Conservation (phyloP, 35 echinoderm and acorn worm species). For the Anneissia japonica region DNA sequence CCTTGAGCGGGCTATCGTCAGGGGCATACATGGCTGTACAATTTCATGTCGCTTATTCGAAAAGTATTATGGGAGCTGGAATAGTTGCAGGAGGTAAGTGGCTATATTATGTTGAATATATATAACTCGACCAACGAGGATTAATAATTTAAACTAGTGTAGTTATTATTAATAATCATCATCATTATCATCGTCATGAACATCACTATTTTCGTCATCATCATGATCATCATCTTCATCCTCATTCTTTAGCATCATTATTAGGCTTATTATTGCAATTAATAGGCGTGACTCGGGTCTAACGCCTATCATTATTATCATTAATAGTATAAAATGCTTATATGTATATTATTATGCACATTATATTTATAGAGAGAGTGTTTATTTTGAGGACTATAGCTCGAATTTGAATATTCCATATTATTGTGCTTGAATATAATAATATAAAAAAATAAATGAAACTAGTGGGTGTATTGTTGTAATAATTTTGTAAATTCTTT, state of each 20-base stretch:
- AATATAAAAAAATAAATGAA: too few species aligned
- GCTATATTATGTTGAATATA: background rate
- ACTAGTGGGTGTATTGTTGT: too few species aligned
- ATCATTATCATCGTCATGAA: conserved; percentile 32
- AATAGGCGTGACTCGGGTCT: too few species aligned
- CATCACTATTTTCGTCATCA: conserved; percentile 23
- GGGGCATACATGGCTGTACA: conserved; percentile 80
- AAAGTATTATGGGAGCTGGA: conserved; percentile 71
- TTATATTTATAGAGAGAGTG: background rate
- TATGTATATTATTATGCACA: conserved; percentile 6
- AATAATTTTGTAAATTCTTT: too few species aligned
- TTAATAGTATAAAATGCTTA: conserved; percentile 13
- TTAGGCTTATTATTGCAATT: conserved; percentile 7
- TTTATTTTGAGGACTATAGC: background rate
- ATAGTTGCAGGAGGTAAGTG: conserved; percentile 66
- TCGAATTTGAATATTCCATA: conserved; percentile 1
- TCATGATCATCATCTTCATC: conserved; percentile 38
- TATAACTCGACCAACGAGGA: background rate
- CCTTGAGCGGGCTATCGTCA: conserved; percentile 67
- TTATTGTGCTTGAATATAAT: conserved; percentile 10
- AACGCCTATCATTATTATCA: conserved; percentile 29
- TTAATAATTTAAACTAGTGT: background rate
- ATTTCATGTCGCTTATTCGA: conserved; percentile 67
- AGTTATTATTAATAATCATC: conserved; percentile 17
- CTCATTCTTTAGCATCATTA: conserved; percentile 29